Conservation (phyloP, 2,888 invertebrate species). For the Steinernema carpocapsae region DNA sequence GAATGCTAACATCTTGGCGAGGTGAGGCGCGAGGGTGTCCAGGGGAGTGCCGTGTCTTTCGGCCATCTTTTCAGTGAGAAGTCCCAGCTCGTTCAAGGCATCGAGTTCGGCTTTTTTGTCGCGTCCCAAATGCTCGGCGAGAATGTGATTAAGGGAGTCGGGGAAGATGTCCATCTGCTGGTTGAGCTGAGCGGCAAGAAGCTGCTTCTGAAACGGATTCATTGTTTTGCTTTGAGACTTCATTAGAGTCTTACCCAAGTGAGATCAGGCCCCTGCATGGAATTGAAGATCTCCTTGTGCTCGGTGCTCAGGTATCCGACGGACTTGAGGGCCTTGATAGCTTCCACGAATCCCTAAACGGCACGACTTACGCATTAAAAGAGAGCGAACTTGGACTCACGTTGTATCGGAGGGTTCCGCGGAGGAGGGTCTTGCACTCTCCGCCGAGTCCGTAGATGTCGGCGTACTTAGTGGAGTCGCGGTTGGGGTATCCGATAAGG, state of each 20-base stretch:
- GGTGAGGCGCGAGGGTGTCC: constrained; percentile 88
- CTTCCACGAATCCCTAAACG: constrained; percentile 81
- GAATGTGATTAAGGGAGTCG: constrained; percentile 85
- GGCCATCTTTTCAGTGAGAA: constrained; percentile 81
- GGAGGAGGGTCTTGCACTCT: constrained; percentile 80
- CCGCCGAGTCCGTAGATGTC: constrained; percentile 84
- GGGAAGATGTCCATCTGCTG: constrained; percentile 86
- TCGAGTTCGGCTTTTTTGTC: constrained; percentile 47
- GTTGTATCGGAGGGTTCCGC: constrained; percentile 90
- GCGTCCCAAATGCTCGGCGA: constrained; percentile 79
- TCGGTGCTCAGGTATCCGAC: constrained; percentile 86
- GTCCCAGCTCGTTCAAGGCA: constrained; percentile 75
- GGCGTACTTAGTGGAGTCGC: constrained; percentile 89
- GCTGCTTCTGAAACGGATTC: constrained; percentile 76
- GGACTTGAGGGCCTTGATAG: constrained; percentile 84
- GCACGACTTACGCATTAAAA: not conserved
- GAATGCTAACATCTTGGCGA: constrained; percentile 66
- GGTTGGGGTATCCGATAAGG: constrained; percentile 95
- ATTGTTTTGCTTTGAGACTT: not conserved
- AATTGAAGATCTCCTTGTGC: constrained; percentile 87
- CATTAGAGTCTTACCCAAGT: constrained; percentile 79
- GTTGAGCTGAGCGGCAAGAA: constrained; percentile 85
- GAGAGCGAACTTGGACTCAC: too few species aligned
- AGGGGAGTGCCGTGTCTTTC: constrained; percentile 83
- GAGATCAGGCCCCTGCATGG: constrained; percentile 85